Evolutionary conservation across 1,140 invertebrate species (phyloP).

Genomic region (Micrasema minimum): DNA sequence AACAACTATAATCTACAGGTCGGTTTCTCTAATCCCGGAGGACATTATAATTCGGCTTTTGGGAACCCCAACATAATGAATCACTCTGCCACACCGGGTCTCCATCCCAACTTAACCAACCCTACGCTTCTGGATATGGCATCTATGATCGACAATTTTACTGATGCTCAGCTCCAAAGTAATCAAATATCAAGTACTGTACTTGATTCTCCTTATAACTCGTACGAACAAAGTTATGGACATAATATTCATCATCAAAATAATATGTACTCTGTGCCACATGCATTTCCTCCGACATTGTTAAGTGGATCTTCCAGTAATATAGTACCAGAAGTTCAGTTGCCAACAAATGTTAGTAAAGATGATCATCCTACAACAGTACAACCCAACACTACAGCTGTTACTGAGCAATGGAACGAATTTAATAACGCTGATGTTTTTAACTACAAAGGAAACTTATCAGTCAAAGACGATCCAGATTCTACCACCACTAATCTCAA

Average conservation of each 20-base stretch:
- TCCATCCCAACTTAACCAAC: conserved; percentile 66
- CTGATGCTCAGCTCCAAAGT: conserved; percentile 80
- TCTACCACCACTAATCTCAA: conserved; percentile 71
- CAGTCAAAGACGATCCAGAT: conserved; percentile 72
- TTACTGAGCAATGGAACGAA: conserved; percentile 69
- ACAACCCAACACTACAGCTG: conserved; percentile 60
- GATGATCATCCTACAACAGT: conserved; percentile 41
- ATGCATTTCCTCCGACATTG: conserved; percentile 54
- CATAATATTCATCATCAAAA: conserved; percentile 62
- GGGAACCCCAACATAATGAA: conserved; percentile 65
- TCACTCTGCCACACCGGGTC: conserved; percentile 55
- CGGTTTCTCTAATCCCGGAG: conserved; percentile 58
- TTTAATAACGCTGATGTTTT: conserved; percentile 63
- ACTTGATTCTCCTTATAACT: conserved; percentile 75
- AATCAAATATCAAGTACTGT: conserved; percentile 85
- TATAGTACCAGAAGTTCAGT: conserved; percentile 60
- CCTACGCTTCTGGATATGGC: conserved; percentile 75
- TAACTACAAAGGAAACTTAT: conserved; percentile 57
- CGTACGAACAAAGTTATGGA: conserved; percentile 65
- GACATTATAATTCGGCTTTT: conserved; percentile 65
- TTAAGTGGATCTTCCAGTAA: conserved; percentile 57
- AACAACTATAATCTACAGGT: conserved; percentile 55
- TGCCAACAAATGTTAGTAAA: conserved; percentile 13
- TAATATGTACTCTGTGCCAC: conserved; percentile 59
- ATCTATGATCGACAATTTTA: conserved; percentile 78